phyloP scores from a whole-genome alignment of 2,113 vertebrate species.

The Cathartes aura region DNA sequence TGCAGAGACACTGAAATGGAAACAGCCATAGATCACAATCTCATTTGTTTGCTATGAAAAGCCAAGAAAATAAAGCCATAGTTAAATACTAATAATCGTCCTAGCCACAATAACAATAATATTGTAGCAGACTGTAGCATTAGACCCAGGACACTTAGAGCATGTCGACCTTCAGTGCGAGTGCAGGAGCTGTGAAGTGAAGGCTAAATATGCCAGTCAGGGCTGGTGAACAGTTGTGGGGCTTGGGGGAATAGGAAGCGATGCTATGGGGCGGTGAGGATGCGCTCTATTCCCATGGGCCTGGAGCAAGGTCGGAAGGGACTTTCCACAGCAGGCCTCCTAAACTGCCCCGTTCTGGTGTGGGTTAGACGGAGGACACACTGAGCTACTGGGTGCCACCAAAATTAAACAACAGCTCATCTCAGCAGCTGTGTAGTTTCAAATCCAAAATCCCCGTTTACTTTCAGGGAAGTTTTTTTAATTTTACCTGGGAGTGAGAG shows the following conservation, averaged over 20 bases:
- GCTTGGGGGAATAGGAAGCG: fast-evolving
- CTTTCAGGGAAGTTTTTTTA: not conserved
- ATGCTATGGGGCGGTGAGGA: not conserved
- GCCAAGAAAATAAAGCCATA: not conserved
- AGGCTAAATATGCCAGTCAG: not conserved
- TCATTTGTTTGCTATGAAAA: not conserved
- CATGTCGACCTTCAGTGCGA: not conserved
- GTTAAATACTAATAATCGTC: not conserved
- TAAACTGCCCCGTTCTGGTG: not conserved
- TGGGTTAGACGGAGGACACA: not conserved
- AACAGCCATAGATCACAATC: not conserved
- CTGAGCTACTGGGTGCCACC: not conserved
- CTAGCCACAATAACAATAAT: not conserved
- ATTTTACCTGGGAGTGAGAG: not conserved
- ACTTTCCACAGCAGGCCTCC: not conserved
- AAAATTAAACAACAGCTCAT: not conserved
- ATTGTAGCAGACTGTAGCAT: not conserved
- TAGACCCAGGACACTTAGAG: not conserved
- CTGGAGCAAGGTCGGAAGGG: not conserved
- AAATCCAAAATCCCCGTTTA: not conserved
- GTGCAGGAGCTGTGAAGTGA: not conserved
- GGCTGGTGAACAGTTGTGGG: not conserved
- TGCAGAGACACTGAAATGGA: not conserved
- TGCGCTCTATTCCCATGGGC: not conserved
- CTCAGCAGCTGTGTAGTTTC: not conserved